Evolutionary conservation across 2,113 vertebrate species (phyloP), one percentile per base, ranked within the genome.

Genomic region (Drymodes brunneopygia): DNA sequence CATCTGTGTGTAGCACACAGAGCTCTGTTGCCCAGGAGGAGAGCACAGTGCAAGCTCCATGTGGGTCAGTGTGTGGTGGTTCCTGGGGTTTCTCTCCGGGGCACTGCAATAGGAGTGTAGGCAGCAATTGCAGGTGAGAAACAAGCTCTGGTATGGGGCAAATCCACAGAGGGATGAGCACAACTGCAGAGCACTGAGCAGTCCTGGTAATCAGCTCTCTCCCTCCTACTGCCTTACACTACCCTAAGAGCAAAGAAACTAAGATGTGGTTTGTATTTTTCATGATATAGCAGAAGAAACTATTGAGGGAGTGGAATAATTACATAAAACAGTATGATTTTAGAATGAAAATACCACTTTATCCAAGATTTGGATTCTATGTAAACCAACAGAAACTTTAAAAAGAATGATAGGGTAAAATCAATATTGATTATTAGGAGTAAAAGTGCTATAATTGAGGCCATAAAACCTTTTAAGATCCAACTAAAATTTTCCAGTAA

Each of bases 351-450:
- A 86, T 70, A 57, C 64, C 89, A 48, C 66, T 96, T 93, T 87
- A 93, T 94, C 60, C 67, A 84, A 90, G 78, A 95, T 94, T 94
- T 96, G 92, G 83, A 79, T 96, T 90, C 69, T 81, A 67, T 50
- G 61, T 97, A 94, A 97, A 95, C 84, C 54, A 83, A 92, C 36
- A 84, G 64, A 96, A 86, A 86, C 74, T 97, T 95, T 91, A 64
- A 94, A 95, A 93, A 84, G 82, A 91, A 96, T 93, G 93, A 89
- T 92, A 94, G 62, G 81, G 92, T 92, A 97, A 98, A 98, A 98
- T 97, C 98, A 98, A 96, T 98, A 98, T 95, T 97, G 98, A 98
- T 98, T 98, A 97, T 98, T 97, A 97, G 94, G 77, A 97, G 77
- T 93, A 96, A 97, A 98, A 97, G 95, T 97, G 92, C 92, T 97